phyloP scores from a whole-genome alignment of 2,797 vertebrate genomes.

The Anguilla anguilla region DNA sequence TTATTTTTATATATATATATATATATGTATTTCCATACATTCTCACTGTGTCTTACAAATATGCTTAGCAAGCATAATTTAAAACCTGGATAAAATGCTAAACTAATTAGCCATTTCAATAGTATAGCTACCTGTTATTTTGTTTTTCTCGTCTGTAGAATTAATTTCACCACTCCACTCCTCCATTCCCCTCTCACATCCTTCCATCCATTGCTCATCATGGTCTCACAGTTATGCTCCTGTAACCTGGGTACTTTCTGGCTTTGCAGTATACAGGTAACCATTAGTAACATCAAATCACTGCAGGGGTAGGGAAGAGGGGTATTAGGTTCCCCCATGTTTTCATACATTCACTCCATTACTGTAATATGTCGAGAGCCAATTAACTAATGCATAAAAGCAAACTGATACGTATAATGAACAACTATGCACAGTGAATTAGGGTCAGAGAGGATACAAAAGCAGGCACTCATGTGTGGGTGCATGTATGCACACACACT shows the following conservation, averaged over 20 bases:
- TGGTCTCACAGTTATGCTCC: conserved; percentile 76
- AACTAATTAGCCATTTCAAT: too few species aligned
- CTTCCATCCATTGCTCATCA: conserved; percentile 31
- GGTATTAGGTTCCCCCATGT: conserved; percentile 80
- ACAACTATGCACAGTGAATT: conserved; percentile 66
- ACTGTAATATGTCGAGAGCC: conserved; percentile 81
- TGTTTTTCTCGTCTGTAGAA: not conserved
- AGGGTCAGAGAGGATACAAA: conserved; percentile 42
- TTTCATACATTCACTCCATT: conserved; percentile 88
- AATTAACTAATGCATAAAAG: conserved; percentile 76
- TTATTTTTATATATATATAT: too few species aligned
- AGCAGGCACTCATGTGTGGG: conserved; percentile 29
- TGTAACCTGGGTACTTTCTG: conserved; percentile 85
- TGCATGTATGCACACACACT: conserved; percentile 17
- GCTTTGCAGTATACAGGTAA: conserved; percentile 93
- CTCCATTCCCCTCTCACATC: not conserved
- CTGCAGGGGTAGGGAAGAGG: conserved; percentile 67
- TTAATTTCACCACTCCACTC: not conserved
- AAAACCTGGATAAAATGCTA: too few species aligned
- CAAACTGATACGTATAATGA: conserved; percentile 69
- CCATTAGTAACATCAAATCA: conserved; percentile 97
- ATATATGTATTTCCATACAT: too few species aligned
- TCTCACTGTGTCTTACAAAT: too few species aligned
- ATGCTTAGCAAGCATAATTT: too few species aligned
- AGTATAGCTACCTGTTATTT: not conserved